Percentiles rank a stretch among this genome's conserved stretches.
These are phyloP conservation scores for Spodoptera exigua DNA, from an alignment of 2,888 invertebrate species.

Conservation along the genomic window DNA sequence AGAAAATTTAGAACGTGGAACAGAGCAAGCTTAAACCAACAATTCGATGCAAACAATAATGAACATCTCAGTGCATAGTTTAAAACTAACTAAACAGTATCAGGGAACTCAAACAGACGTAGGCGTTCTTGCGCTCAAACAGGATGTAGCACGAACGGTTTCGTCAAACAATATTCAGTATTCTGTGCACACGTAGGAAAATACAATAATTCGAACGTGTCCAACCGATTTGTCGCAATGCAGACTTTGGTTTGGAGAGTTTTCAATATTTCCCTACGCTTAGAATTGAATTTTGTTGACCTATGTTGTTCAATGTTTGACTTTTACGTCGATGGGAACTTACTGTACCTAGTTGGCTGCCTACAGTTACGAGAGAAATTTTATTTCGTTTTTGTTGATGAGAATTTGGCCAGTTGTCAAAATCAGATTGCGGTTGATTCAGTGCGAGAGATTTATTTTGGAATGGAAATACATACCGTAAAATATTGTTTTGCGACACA, in stretches of 20 bases:
- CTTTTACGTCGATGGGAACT: constrained; percentile 49
- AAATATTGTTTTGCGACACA: background rate
- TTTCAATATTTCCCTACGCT: constrained; percentile 73
- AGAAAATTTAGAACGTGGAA: constrained; percentile 2
- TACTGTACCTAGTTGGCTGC: constrained; percentile 37
- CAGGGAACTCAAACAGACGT: constrained; percentile 58
- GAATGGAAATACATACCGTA: constrained; percentile 12
- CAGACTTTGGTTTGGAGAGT: constrained; percentile 72
- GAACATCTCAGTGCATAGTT: constrained; percentile 58
- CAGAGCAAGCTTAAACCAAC: constrained; percentile 15
- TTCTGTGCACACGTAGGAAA: constrained; percentile 71
- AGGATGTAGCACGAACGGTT: constrained; percentile 66
- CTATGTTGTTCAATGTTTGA: constrained; percentile 57
- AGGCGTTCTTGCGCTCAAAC: constrained; percentile 64
- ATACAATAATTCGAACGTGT: constrained; percentile 83
- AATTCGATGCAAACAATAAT: constrained; percentile 49
- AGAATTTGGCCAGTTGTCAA: constrained; percentile 52
- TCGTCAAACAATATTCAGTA: constrained; percentile 75
- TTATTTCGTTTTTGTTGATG: constrained; percentile 52
- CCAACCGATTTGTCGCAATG: constrained; percentile 85
- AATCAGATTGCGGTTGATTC: constrained; percentile 43
- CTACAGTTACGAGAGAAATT: constrained; percentile 26
- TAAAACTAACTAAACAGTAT: constrained; percentile 66
- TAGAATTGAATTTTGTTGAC: constrained; percentile 61
- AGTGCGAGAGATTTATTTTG: constrained; percentile 40